These are phyloP conservation scores for Palythoa caribaeorum DNA, from an alignment of 92 coral and sea anemone genomes.

Conservation along the genomic window DNA sequence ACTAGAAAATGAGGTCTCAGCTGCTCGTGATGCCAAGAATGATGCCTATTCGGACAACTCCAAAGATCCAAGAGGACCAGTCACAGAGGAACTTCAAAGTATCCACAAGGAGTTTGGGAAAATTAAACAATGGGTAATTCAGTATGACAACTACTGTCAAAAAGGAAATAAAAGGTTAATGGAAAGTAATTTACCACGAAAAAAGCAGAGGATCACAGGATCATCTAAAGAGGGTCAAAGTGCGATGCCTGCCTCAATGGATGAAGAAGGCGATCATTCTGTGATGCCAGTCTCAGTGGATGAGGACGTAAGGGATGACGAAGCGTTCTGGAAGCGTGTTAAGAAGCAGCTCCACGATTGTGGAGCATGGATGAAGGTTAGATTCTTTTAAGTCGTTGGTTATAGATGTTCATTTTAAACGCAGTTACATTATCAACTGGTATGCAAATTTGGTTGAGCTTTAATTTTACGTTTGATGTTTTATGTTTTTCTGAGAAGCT, in stretches of 20 bases:
- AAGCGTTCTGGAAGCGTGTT: slow-evolving; percentile 20
- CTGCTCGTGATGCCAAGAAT: background rate
- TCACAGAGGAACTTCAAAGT: background rate
- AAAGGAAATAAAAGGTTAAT: slow-evolving; percentile 2
- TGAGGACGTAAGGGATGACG: background rate
- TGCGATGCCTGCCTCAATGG: too few species aligned
- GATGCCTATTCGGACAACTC: background rate
- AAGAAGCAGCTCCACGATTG: slow-evolving; percentile 14
- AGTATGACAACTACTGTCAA: slow-evolving; percentile 4
- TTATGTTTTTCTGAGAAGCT: too few species aligned
- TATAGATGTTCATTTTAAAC: too few species aligned
- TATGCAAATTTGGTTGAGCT: too few species aligned
- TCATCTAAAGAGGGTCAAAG: background rate
- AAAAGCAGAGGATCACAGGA: background rate
- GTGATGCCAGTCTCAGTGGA: too few species aligned
- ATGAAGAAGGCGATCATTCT: too few species aligned
- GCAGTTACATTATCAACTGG: too few species aligned
- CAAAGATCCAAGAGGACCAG: background rate
- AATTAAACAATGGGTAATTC: background rate
- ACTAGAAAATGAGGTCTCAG: background rate
- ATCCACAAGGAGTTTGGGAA: background rate
- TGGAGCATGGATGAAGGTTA: slow-evolving; percentile 38
- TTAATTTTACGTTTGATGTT: too few species aligned
- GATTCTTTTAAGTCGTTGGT: background rate
- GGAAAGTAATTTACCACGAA: background rate